These are phyloP conservation scores for Polydrusus cervinus DNA, from an alignment of 2,888 invertebrate species.

Conservation along the genomic window DNA sequence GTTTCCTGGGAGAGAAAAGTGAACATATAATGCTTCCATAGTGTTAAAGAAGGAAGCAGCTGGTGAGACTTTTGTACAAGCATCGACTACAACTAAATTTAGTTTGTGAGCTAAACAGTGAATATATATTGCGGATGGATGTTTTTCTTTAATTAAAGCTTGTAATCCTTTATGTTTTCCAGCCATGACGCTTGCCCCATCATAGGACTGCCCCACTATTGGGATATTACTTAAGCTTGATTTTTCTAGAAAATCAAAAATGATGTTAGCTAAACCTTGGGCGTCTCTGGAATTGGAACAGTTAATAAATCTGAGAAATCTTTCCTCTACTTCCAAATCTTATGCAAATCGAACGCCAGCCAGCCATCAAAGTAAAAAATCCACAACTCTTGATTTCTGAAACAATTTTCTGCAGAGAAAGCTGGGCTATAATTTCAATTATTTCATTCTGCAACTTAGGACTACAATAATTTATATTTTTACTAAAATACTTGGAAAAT, in stretches of 20 bases:
- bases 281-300: conserved; percentile 21
- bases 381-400: conserved; percentile 11
- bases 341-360: conserved; percentile 33
- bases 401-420: not conserved
- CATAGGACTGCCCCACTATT: conserved; percentile 55
- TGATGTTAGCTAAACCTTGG: not conserved
- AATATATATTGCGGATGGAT: not conserved
- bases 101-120: conserved; percentile 37
- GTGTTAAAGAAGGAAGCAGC: conserved; percentile 46
- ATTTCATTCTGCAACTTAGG: conserved; percentile 23
- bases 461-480: conserved; percentile 31
- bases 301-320: conserved; percentile 38
- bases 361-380: conserved; percentile 39
- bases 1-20: conserved; percentile 51
- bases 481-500: conserved; percentile 15
- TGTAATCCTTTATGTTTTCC: not conserved
- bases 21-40: conserved; percentile 50
- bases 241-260: conserved; percentile 4
- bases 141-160: not conserved
- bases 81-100: conserved; percentile 31
- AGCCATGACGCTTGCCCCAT: conserved; percentile 55
- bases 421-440: not conserved
- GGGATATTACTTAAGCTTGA: conserved; percentile 15
- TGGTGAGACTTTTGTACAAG: conserved; percentile 34
- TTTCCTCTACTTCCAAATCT: conserved; percentile 21